Evolutionary conservation across 2,797 vertebrate genomes (phyloP).

Genomic region (Enteromius thamalakanensis): DNA sequence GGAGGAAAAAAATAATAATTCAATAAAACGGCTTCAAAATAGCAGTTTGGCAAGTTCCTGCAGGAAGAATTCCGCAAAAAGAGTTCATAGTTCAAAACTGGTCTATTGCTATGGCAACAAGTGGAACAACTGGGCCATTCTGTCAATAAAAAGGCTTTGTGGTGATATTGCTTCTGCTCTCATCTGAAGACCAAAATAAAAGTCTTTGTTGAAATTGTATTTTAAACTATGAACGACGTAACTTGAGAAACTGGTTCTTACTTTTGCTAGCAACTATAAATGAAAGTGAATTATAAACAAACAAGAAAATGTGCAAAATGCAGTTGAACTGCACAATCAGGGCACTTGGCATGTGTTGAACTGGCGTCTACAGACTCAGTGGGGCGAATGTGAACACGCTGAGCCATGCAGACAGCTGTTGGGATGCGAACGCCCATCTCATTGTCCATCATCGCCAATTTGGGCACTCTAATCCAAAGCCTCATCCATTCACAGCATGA

Average conservation of each 20-base stretch:
- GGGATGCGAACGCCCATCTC: conserved; percentile 18
- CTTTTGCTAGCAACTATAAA: background rate
- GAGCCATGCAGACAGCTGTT: conserved; percentile 15
- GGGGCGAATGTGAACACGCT: background rate
- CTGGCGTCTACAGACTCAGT: background rate
- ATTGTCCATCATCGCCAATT: conserved; percentile 14
- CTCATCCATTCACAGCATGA: conserved; percentile 20
- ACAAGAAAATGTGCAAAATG: background rate
- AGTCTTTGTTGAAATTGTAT: conserved; percentile 6
- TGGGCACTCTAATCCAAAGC: background rate
- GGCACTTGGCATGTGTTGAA: conserved; percentile 10
- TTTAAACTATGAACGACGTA: background rate
- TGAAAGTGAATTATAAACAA: background rate
- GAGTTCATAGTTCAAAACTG: conserved; percentile 49
- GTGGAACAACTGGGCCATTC: conserved; percentile 19
- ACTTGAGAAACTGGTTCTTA: conserved; percentile 18
- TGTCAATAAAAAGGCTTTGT: conserved; percentile 29
- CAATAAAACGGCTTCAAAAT: conserved; percentile 16
- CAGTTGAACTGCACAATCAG: conserved; percentile 21
- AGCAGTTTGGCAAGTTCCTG: conserved; percentile 28
- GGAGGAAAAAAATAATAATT: background rate
- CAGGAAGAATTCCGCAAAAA: conserved; percentile 6
- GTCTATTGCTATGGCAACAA: conserved; percentile 44
- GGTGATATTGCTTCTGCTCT: conserved; percentile 28
- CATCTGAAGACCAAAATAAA: conserved; percentile 18